phyloP scores from a whole-genome alignment of 2,113 vertebrate genomes.

The Charadrius vociferus region DNA sequence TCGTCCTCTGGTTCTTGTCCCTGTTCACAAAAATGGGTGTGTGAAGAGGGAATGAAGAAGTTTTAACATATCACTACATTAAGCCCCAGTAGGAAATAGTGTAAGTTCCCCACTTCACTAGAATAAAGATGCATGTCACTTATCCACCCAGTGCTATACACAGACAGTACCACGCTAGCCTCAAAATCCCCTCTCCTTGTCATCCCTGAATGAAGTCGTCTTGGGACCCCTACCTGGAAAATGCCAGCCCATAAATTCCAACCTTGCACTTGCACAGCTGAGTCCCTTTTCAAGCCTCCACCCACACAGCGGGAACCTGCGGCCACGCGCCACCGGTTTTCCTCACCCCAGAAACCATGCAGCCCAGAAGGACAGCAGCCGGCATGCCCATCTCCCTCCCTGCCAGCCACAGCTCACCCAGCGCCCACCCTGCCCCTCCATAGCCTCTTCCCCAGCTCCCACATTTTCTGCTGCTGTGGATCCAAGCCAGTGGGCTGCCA shows the following conservation, averaged over 20 bases:
- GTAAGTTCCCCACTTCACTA: not conserved
- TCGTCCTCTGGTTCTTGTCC: not conserved
- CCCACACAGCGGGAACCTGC: not conserved
- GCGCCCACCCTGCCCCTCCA: not conserved
- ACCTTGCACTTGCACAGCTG: not conserved
- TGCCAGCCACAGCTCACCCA: not conserved
- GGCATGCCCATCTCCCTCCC: not conserved
- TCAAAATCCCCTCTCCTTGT: not conserved
- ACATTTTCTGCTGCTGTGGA: not conserved
- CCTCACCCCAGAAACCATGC: not conserved
- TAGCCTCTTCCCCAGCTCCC: not conserved
- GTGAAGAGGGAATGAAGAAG: not conserved
- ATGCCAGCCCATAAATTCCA: not conserved
- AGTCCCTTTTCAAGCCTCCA: not conserved
- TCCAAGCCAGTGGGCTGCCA: not conserved
- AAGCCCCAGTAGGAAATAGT: not conserved
- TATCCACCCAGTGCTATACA: not conserved
- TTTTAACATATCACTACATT: not conserved
- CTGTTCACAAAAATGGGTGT: not conserved
- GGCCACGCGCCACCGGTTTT: not conserved
- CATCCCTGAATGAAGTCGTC: fast-evolving
- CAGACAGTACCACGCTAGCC: fast-evolving
- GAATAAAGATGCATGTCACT: not conserved
- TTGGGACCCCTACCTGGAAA: not conserved
- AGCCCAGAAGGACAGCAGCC: not conserved